Evolutionary conservation across 2,797 vertebrate species (phyloP), one percentile per base, ranked within the genome.

Genomic region (Bradypodion ventrale): DNA sequence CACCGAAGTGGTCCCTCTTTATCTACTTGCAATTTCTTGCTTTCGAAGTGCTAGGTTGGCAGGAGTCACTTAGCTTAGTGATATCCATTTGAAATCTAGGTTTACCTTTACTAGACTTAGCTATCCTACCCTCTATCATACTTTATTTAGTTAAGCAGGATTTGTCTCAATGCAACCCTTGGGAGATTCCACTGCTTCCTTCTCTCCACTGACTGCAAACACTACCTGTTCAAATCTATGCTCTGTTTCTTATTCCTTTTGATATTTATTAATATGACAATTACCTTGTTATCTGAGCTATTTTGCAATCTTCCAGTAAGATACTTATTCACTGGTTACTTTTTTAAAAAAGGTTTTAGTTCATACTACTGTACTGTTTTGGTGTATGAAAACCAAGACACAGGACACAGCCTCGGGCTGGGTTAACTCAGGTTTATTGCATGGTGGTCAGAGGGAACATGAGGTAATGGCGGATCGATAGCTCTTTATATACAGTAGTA

Each of bases 191-290:
- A 40, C 25, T 29, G 25, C 35, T 15, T 40, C 27, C 75, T 77
- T 77, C 75, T 75, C 62, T 42, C 56, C 37, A n/a, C n/a, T n/a
- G n/a, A 77, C 77, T 77, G 75, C 62, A 19, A 77, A 77, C 77
- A 63, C 6, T 42, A 23, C 75, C 56, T 77, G 27, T 62, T 62
- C 42, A 59, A 27, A 3, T 23, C n/a, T 76, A 59, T 32, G 52
- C 32, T 52, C 32, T 35, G n/a, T 75, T 37, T 77, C 52, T 75
- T 77, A 23, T 77, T 42, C 37, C 29, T 40, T 62, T 44, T 9
- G 1, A 5, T 27, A 5, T 75, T 32, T 75, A 42, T 19, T 19
- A 19, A n/a, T 8, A 74, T 4, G 5, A 21, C 15, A 52, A 15
- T 52, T 52, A 32, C 10, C 32, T 2, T 32, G n/a, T 52, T 35